Conservation (phyloP, 30 jellyfish, hydroid and myxozoan species). For the Cassiopea xamachana region DNA sequence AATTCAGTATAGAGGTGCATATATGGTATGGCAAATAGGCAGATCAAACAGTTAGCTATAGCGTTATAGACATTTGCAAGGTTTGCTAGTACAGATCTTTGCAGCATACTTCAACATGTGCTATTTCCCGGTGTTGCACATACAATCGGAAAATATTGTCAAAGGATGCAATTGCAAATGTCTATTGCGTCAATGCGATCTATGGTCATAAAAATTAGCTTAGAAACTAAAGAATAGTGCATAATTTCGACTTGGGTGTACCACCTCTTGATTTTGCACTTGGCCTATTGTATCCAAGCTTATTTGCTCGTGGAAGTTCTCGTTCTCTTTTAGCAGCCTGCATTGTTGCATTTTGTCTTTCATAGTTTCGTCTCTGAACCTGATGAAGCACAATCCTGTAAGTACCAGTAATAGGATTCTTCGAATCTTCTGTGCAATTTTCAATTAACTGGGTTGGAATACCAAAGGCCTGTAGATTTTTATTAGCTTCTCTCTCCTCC, state of each 20-base stretch:
- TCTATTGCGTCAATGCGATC: no score
- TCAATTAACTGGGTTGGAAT: conserved; percentile 71
- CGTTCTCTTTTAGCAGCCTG: conserved; percentile 66
- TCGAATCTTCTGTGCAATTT: conserved; percentile 65
- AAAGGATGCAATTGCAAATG: no score
- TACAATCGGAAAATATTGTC: no score
- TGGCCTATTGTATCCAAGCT: conserved; percentile 30
- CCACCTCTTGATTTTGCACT: conserved; percentile 22
- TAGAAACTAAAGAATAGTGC: conserved; percentile 61
- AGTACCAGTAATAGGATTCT: conserved; percentile 84
- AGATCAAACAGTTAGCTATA: no score
- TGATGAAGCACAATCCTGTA: conserved; percentile 88
- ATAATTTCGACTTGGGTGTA: conserved; percentile 84
- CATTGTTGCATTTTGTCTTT: conserved; percentile 62
- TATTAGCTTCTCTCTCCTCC: conserved; percentile 83
- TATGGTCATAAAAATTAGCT: neutral
- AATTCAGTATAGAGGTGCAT: no score
- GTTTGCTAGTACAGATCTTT: no score
- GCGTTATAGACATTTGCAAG: no score
- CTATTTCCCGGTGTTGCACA: no score
- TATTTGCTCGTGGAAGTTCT: conserved; percentile 56
- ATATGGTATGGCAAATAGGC: no score
- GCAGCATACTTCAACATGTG: no score
- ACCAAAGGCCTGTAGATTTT: conserved; percentile 67
- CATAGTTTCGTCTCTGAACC: conserved; percentile 78